phyloP scores from a whole-genome alignment of 2,113 vertebrate species.

The Prunella himalayana region DNA sequence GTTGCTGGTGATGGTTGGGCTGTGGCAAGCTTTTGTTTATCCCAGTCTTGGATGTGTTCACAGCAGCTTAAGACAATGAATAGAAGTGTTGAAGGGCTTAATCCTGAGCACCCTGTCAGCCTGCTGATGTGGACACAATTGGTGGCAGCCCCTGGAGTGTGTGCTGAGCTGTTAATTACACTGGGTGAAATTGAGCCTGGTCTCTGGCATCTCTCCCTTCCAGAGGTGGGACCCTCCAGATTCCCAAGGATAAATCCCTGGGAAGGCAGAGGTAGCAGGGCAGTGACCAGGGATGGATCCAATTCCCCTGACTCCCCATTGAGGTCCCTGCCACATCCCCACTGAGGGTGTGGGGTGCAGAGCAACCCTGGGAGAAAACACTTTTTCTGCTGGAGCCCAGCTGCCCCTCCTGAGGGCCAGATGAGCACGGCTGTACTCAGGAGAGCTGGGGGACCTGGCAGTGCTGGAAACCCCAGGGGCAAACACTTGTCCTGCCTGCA shows the following conservation, averaged over 20 bases:
- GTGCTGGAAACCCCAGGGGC: fast-evolving
- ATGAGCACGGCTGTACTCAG: fast-evolving
- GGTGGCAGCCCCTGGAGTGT: not conserved
- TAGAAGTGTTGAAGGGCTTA: not conserved
- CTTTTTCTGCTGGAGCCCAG: not conserved
- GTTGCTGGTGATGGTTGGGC: not conserved
- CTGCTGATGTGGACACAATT: not conserved
- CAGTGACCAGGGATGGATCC: not conserved
- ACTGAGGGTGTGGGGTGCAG: fast-evolving
- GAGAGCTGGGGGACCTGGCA: not conserved
- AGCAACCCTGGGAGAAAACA: not conserved
- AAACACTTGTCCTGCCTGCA: not conserved
- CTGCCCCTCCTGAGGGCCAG: not conserved
- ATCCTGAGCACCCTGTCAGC: not conserved
- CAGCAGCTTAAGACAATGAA: not conserved
- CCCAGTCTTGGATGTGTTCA: not conserved
- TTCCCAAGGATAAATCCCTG: not conserved
- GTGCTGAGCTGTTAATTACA: not conserved
- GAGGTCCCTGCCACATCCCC: not conserved
- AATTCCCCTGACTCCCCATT: not conserved
- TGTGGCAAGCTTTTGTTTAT: not conserved
- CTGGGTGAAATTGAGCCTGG: fast-evolving
- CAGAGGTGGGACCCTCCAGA: not conserved
- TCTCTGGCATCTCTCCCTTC: not conserved
- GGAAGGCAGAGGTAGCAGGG: not conserved